Evolutionary conservation across 1,140 invertebrate genomes (phyloP).

Genomic region (Zaprionus capensis): DNA sequence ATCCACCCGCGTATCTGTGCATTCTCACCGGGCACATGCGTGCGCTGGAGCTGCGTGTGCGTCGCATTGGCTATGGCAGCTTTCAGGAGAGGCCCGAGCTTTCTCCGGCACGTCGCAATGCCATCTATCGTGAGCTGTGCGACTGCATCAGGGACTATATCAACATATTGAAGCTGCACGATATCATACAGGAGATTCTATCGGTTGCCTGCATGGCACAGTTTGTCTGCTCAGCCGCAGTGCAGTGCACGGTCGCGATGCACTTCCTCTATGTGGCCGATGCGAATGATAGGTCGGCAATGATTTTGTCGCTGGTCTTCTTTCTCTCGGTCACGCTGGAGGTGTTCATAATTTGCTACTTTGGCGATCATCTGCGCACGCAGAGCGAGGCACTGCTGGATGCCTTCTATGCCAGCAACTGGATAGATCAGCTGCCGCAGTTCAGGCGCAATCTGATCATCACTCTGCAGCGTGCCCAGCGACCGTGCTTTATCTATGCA

Average conservation of each 20-base stretch:
- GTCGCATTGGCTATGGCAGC: slow-evolving; percentile 43
- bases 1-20: slow-evolving; percentile 72
- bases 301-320: slow-evolving; percentile 70
- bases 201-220: slow-evolving; percentile 69
- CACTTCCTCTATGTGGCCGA: slow-evolving; percentile 71
- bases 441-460: slow-evolving; percentile 62
- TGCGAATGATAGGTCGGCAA: slow-evolving; percentile 54
- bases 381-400: slow-evolving; percentile 63
- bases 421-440: slow-evolving; percentile 58
- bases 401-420: slow-evolving; percentile 74
- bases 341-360: slow-evolving; percentile 73
- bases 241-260: slow-evolving; percentile 71
- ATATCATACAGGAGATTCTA: slow-evolving; percentile 65
- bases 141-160: slow-evolving; percentile 62
- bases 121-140: slow-evolving; percentile 33
- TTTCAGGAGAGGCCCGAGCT: background rate
- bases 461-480: slow-evolving; percentile 58
- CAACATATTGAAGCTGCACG: slow-evolving; percentile 49
- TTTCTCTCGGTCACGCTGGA: slow-evolving; percentile 72
- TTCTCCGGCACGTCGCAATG: too few species aligned
- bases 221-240: slow-evolving; percentile 67
- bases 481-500: slow-evolving; percentile 50
- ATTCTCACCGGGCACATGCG: slow-evolving; percentile 72
- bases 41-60: slow-evolving; percentile 63
- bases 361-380: slow-evolving; percentile 62